phyloP scores from a whole-genome alignment of 2,888 invertebrate genomes.

The Sphecodes monilicornis region DNA sequence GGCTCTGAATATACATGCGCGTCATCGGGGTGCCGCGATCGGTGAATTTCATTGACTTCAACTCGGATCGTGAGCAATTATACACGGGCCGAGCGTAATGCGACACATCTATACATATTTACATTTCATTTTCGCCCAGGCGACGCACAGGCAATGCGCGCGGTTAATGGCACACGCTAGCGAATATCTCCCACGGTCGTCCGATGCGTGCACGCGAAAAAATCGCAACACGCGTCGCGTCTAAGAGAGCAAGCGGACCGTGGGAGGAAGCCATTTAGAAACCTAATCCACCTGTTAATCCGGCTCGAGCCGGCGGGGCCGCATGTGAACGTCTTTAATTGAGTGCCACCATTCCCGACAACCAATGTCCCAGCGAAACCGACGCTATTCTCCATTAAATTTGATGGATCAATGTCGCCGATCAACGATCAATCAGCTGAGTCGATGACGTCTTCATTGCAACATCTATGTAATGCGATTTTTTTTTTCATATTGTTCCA shows the following conservation, averaged over 20 bases:
- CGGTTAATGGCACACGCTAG: conserved; percentile 41
- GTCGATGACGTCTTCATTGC: conserved; percentile 25
- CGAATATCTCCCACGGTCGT: conserved; percentile 14
- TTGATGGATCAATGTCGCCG: background rate
- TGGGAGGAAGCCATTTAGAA: conserved; percentile 64
- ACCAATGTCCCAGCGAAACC: conserved; percentile 17
- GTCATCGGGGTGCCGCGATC: conserved; percentile 43
- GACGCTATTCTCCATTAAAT: background rate
- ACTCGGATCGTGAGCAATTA: conserved; percentile 55
- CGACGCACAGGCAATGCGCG: conserved; percentile 10
- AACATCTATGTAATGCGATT: background rate
- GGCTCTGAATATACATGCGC: conserved; percentile 64
- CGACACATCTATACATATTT: conserved; percentile 63
- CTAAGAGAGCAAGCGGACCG: conserved; percentile 41
- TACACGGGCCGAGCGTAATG: conserved; percentile 42
- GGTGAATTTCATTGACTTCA: conserved; percentile 60
- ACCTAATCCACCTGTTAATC: conserved; percentile 58
- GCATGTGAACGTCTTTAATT: conserved; percentile 49
- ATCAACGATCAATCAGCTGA: conserved; percentile 37
- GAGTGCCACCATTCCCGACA: conserved; percentile 34
- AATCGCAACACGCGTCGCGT: conserved; percentile 17
- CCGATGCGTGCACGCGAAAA: conserved; percentile 2
- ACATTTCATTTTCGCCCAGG: conserved; percentile 53
- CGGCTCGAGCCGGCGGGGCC: conserved; percentile 36
- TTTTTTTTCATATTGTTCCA: background rate